These are phyloP conservation scores for Lithosia quadra DNA, from an alignment of 2,888 invertebrate species.

Conservation along the genomic window DNA sequence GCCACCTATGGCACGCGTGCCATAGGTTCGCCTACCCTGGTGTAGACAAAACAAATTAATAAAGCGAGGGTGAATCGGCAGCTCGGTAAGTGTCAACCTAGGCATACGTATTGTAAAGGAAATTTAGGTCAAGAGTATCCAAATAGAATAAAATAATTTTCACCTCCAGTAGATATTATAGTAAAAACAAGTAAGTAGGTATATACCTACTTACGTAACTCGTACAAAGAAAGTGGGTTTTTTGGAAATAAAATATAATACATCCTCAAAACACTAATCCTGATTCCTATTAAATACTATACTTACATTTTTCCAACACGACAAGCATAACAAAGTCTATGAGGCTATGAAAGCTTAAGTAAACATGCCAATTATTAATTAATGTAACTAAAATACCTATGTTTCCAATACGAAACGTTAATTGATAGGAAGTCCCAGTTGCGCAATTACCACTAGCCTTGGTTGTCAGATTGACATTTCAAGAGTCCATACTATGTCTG, in stretches of 20 bases:
- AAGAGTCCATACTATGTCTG: constrained; percentile 62
- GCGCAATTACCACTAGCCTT: constrained; percentile 70
- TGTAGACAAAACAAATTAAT: not conserved
- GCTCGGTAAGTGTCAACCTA: no score
- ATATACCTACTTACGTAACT: not conserved
- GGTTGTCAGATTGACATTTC: constrained; percentile 65
- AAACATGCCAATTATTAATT: not conserved
- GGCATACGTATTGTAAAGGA: no score
- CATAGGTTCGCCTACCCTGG: no score
- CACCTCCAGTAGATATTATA: no score
- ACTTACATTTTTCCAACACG: not conserved
- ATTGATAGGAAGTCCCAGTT: constrained; percentile 55
- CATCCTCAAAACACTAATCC: not conserved
- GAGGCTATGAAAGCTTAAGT: not conserved
- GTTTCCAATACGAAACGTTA: constrained; percentile 31
- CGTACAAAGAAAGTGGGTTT: not conserved
- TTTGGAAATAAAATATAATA: no score
- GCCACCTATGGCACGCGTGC: no score
- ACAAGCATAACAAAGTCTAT: not conserved
- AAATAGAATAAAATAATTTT: no score
- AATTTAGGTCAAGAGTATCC: no score
- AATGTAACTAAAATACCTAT: not conserved
- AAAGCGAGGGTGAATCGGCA: not conserved
- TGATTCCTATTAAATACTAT: not conserved
- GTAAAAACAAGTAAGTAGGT: no score